Percentiles rank a stretch among this genome's conserved stretches.
phyloP scores from a whole-genome alignment of 2,888 invertebrate genomes.

The Melipona beecheii region DNA sequence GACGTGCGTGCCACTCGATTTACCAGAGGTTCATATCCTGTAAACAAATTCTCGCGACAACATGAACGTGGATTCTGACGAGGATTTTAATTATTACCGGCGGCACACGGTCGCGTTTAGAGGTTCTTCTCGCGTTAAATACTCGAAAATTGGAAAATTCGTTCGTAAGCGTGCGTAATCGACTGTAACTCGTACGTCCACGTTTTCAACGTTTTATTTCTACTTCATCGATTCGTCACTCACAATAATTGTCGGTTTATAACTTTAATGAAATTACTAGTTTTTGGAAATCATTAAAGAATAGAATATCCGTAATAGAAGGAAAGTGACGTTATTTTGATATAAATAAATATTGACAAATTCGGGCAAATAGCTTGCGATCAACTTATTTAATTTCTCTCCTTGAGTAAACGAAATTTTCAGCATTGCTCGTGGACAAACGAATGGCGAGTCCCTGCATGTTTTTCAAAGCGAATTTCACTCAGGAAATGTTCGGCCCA shows the following conservation, averaged over 20 bases:
- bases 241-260: no score
- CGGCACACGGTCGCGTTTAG: background rate
- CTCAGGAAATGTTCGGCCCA: no score
- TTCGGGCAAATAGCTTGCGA: background rate
- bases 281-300: background rate
- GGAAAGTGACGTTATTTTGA: background rate
- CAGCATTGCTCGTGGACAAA: background rate
- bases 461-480: background rate
- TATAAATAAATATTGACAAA: background rate
- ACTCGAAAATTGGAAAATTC: background rate
- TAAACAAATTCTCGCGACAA: background rate
- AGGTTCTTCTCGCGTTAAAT: background rate
- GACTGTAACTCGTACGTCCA: background rate
- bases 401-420: background rate
- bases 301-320: background rate
- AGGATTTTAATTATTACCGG: conserved; percentile 13
- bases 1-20: background rate
- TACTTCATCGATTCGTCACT: background rate
- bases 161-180: background rate
- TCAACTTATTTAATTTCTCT: background rate
- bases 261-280: no score
- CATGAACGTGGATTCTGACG: conserved; percentile 2
- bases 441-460: background rate
- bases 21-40: background rate
- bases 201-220: background rate